Percentiles rank a stretch among this genome's conserved stretches.
phyloP scores from a whole-genome alignment of 2,113 vertebrate species.

The Caranx ignobilis region DNA sequence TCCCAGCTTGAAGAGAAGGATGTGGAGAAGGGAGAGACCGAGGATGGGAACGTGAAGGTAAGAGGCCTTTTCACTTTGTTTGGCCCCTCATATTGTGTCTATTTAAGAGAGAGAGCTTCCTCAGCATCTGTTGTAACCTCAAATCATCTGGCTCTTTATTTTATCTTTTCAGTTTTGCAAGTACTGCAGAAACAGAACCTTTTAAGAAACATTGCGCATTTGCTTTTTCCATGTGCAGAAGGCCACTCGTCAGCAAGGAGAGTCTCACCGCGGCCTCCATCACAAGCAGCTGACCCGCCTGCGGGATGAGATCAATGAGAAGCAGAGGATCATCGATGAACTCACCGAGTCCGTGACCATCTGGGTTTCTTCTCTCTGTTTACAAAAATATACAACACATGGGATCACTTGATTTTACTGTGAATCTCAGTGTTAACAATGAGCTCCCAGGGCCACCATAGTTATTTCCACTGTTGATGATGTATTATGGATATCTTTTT shows the following conservation, averaged over 20 bases:
- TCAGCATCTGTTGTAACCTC: background rate
- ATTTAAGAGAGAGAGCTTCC: background rate
- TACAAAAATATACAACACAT: no score
- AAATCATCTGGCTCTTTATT: background rate
- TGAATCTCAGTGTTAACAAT: no score
- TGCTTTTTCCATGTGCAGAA: constrained; percentile 75
- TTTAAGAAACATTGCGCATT: background rate
- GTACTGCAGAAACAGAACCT: background rate
- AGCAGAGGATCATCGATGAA: constrained; percentile 92
- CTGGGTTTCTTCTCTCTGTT: background rate
- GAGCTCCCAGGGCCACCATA: background rate
- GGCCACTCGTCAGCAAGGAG: constrained; percentile 84
- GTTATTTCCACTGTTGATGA: background rate
- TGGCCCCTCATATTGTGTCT: background rate
- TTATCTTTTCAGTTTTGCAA: background rate
- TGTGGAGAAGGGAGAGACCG: constrained; percentile 80
- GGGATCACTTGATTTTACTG: background rate
- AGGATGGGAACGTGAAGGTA: constrained; percentile 81
- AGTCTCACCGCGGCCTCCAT: constrained; percentile 88
- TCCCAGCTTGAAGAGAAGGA: constrained; percentile 75
- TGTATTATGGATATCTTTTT: background rate
- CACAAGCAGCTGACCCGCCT: constrained; percentile 91
- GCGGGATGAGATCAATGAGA: constrained; percentile 94
- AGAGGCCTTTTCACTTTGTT: background rate
- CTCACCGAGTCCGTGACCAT: constrained; percentile 88